Percentiles rank a stretch among this genome's conserved stretches.
These are phyloP conservation scores for Xiphydria camelus DNA, from an alignment of 2,888 invertebrate species.

Conservation along the genomic window DNA sequence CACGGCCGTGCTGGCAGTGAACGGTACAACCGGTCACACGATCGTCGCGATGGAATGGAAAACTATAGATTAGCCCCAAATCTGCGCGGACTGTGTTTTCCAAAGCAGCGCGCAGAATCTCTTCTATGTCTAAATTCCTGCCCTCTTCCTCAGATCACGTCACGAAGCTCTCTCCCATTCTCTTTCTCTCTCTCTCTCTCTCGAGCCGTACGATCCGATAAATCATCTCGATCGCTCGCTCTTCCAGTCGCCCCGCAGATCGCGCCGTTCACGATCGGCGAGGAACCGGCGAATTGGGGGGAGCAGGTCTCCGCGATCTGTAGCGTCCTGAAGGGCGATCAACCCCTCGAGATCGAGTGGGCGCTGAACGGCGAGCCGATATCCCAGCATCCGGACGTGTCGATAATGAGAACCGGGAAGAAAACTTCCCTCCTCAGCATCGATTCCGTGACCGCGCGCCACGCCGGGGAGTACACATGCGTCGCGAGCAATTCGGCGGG, in stretches of 20 bases:
- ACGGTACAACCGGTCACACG: slow-evolving; percentile 61
- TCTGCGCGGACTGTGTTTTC: too few species aligned
- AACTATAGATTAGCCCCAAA: too few species aligned
- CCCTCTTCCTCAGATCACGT: too few species aligned
- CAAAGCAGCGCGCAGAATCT: too few species aligned
- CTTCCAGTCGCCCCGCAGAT: slow-evolving; percentile 71
- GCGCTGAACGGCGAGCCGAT: slow-evolving; percentile 54
- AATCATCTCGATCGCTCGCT: too few species aligned
- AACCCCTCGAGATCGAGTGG: slow-evolving; percentile 77
- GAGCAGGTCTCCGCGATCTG: slow-evolving; percentile 75
- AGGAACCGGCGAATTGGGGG: slow-evolving; percentile 74
- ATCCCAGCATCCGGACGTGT: slow-evolving; percentile 40
- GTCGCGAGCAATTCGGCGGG: slow-evolving; percentile 60
- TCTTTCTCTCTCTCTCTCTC: too few species aligned
- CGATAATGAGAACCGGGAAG: slow-evolving; percentile 46
- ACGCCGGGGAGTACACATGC: slow-evolving; percentile 60
- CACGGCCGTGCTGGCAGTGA: slow-evolving; percentile 68
- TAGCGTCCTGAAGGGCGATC: slow-evolving; percentile 77
- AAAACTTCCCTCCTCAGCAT: slow-evolving; percentile 56
- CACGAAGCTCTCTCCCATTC: too few species aligned
- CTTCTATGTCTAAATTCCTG: too few species aligned
- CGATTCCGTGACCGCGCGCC: slow-evolving; percentile 56
- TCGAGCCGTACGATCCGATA: too few species aligned
- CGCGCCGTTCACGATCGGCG: slow-evolving; percentile 69
- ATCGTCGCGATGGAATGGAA: too few species aligned